Evolutionary conservation across 1,140 invertebrate genomes (phyloP).

Genomic region (Lysiphlebus fabarum): DNA sequence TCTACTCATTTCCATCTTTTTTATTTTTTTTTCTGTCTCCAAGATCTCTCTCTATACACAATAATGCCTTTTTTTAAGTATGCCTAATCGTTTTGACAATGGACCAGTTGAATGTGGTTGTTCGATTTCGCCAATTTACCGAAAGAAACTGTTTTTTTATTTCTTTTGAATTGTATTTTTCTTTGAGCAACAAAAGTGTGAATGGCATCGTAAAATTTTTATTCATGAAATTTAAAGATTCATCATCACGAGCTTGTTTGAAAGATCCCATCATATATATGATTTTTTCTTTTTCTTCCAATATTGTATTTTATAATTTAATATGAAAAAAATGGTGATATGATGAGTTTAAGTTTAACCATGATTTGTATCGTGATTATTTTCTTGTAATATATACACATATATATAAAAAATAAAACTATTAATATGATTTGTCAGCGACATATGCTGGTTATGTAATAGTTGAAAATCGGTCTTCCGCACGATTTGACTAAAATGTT

Average conservation of each 20-base stretch:
- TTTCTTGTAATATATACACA: not conserved
- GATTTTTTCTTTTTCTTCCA: too few species aligned
- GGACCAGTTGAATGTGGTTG: not conserved
- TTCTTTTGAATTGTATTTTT: constrained; percentile 2
- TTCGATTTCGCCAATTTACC: constrained; percentile 15
- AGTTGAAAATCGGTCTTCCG: constrained; percentile 41
- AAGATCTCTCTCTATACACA: constrained; percentile 28
- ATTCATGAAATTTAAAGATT: too few species aligned
- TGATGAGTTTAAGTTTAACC: too few species aligned
- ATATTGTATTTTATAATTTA: too few species aligned
- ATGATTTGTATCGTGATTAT: too few species aligned
- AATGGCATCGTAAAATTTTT: constrained; percentile 30
- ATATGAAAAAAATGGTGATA: too few species aligned
- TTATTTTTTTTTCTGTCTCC: constrained; percentile 19
- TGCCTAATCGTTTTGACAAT: constrained; percentile 35
- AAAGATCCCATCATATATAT: too few species aligned
- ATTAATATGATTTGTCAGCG: constrained; percentile 54
- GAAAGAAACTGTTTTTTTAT: not conserved
- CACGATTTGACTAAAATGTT: constrained; percentile 54
- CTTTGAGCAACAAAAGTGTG: constrained; percentile 14
- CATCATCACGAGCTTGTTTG: too few species aligned
- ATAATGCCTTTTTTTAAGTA: constrained; percentile 28
- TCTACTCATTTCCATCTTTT: constrained; percentile 32
- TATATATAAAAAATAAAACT: constrained; percentile 32
- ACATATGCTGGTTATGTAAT: constrained; percentile 41